Conservation (phyloP, 2,797 vertebrate genomes). For the Cephalopachus bancanus region DNA sequence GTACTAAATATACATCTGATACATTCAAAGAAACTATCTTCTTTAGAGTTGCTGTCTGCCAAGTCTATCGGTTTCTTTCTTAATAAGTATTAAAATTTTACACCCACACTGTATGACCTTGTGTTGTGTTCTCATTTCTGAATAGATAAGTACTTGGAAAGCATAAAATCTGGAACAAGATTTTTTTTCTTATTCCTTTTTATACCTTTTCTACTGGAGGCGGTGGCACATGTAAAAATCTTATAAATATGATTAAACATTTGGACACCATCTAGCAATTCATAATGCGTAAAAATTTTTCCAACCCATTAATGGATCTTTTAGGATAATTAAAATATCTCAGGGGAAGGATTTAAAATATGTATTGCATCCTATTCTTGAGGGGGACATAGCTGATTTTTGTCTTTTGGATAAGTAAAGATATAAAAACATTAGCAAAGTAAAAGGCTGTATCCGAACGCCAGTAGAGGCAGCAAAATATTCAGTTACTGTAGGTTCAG, state of each 20-base stretch:
- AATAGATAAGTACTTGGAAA: neutral
- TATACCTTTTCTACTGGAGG: neutral
- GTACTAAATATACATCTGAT: neutral
- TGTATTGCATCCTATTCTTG: neutral
- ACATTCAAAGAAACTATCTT: neutral
- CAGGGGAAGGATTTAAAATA: neutral
- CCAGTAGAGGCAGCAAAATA: neutral
- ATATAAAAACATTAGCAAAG: neutral
- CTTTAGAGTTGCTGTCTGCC: neutral
- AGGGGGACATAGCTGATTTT: neutral
- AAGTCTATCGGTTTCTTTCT: neutral
- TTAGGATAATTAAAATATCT: neutral
- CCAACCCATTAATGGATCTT: neutral
- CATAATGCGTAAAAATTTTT: neutral
- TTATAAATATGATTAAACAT: neutral
- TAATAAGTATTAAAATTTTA: neutral
- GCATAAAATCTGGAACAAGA: neutral
- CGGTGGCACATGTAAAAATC: neutral
- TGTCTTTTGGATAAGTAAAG: neutral
- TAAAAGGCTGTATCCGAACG: neutral
- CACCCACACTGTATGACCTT: neutral
- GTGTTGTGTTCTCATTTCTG: neutral
- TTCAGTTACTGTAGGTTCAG: neutral
- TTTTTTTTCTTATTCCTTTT: neutral
- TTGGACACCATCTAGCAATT: neutral